A percentile compares a stretch with the other conserved stretches of the same genome.
Evolutionary conservation across 2,888 invertebrate species (phyloP).

Genomic region (Argynnis bischoffii): DNA sequence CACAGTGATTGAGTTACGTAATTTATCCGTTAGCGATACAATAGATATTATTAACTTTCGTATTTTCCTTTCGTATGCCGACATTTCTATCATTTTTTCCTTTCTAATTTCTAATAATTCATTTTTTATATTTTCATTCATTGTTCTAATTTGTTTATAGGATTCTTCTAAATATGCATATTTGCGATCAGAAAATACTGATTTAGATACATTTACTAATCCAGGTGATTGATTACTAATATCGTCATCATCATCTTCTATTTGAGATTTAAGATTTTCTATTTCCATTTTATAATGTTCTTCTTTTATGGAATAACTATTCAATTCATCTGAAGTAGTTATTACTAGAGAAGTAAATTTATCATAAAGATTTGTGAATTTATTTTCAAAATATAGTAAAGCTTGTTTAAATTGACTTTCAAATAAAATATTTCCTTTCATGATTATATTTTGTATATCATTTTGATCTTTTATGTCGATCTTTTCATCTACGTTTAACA

Average conservation of each 20-base stretch:
- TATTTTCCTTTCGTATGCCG: constrained; percentile 68
- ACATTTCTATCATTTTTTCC: constrained; percentile 66
- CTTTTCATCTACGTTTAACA: constrained; percentile 54
- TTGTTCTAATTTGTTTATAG: constrained; percentile 70
- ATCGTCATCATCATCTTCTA: constrained; percentile 60
- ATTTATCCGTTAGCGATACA: constrained; percentile 70
- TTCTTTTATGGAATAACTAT: constrained; percentile 71
- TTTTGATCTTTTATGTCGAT: constrained; percentile 54
- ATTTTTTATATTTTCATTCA: constrained; percentile 78
- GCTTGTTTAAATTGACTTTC: constrained; percentile 63
- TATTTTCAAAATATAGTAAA: constrained; percentile 68
- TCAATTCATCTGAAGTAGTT: constrained; percentile 66
- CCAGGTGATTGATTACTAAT: constrained; percentile 68
- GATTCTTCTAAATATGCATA: constrained; percentile 70
- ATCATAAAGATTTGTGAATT: constrained; percentile 70
- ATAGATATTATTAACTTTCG: constrained; percentile 65
- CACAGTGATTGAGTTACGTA: constrained; percentile 72
- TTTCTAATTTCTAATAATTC: constrained; percentile 74
- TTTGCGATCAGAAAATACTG: constrained; percentile 62
- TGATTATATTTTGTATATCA: constrained; percentile 53
- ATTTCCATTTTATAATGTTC: constrained; percentile 73
- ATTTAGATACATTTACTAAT: constrained; percentile 52
- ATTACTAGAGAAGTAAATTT: constrained; percentile 72
- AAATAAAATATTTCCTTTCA: constrained; percentile 54
- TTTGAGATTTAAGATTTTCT: constrained; percentile 61